phyloP scores from a whole-genome alignment of 2,113 vertebrate species.

The Phaetusa simplex region DNA sequence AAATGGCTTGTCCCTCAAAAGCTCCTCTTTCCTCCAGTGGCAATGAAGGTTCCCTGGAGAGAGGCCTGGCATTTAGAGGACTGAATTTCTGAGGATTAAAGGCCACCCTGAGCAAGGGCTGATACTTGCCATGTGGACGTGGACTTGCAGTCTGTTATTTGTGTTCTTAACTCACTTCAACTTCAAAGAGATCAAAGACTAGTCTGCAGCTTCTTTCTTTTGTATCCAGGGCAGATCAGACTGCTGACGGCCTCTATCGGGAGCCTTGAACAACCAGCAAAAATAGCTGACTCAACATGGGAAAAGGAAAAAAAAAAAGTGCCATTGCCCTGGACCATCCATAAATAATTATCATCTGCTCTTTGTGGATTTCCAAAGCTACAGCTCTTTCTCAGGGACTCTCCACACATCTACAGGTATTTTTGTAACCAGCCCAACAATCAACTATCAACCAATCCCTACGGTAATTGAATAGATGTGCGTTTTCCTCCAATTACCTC shows the following conservation, averaged over 20 bases:
- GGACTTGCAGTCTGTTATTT: background rate
- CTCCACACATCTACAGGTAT: background rate
- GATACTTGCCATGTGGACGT: background rate
- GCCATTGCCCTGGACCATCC: background rate
- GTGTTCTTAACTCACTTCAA: background rate
- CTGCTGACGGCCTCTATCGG: background rate
- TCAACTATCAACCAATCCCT: background rate
- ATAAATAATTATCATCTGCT: background rate
- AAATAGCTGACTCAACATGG: background rate
- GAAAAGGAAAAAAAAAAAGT: background rate
- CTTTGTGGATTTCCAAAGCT: background rate
- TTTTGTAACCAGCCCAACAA: background rate
- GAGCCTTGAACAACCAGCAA: background rate
- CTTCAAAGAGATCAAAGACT: background rate
- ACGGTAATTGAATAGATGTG: background rate
- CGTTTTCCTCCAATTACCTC: background rate
- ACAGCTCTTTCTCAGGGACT: background rate
- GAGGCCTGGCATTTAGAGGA: background rate
- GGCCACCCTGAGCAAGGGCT: background rate
- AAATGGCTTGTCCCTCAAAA: background rate
- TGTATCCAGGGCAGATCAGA: background rate
- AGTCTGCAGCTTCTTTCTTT: background rate
- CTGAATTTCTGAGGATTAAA: background rate
- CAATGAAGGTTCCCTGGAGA: background rate
- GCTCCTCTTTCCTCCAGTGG: background rate